Evolutionary conservation across 1,140 invertebrate species (phyloP), one percentile per base, ranked within the genome.

Genomic region (Sitodiplosis mosellana): DNA sequence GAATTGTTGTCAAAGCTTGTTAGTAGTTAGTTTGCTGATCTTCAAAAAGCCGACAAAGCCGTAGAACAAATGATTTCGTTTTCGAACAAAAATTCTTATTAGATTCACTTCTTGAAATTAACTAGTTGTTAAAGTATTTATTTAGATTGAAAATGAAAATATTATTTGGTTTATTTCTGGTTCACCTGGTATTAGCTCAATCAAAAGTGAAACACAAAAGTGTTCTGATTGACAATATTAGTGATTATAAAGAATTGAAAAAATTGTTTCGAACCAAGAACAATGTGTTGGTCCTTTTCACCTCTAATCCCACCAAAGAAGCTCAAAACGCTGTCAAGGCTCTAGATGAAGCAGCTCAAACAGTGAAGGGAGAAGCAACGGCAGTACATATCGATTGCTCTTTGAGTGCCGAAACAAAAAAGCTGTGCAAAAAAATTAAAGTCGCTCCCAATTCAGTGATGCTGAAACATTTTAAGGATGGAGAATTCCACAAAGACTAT

Each of bases 401-500:
- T 64, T 72, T 78, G 74, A 70, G 49, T 52, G 81, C 76, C 51
- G 80, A 83, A 42, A 74, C 73, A 0, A 88, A 83, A 58, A 92
- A 91, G 58, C 61, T 90, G 33, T 92, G 87, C 56, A 87, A 86
- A 59, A 89, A 89, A 62, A 62, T 85, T 6, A 90, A 90, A 68
- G 71, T 81, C 1, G 57, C 65, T 8, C 72, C 77, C 5, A 65
- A 69, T 12, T 66, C 76, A 5, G 74, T 75, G 52, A 55, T 74
- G 27, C 56, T 91, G 3, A 86, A 84, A 56, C 87, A 92, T 68
- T 92, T 83, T 58, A 87, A 88, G 66, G 82, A 90, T 71, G 87
- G 87, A 2, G 83, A 88, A 49, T 90, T 79, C 58, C 78, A 92
- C 65, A 89, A 87, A 65, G 81, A 87, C 56, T 92, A 91, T 65